These are phyloP conservation scores for Pammene fasciana DNA, from an alignment of 2,888 invertebrate species.

Conservation along the genomic window DNA sequence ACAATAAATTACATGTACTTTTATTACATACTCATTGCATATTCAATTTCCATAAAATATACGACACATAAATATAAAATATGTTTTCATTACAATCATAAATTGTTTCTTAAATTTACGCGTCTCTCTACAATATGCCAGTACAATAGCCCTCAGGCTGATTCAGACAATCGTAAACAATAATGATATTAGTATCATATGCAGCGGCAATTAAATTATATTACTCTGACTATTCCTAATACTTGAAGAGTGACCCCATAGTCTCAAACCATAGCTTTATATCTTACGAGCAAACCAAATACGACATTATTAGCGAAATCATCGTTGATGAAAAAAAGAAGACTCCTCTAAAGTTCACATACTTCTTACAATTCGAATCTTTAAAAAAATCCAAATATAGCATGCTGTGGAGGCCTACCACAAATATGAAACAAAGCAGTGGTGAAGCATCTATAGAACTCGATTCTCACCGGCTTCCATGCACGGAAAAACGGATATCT, in stretches of 20 bases:
- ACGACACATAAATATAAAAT: constrained; percentile 16
- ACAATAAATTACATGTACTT: not conserved
- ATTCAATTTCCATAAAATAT: constrained; percentile 12
- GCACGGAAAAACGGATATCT: too few relatives aligned
- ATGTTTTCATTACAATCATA: constrained; percentile 21
- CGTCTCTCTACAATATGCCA: constrained; percentile 22
- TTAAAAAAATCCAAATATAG: too few relatives aligned
- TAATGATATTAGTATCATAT: constrained; percentile 65
- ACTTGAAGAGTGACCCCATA: not conserved
- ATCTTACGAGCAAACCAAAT: too few relatives aligned
- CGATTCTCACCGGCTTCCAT: too few relatives aligned
- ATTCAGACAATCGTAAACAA: constrained; percentile 65
- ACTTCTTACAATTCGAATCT: too few relatives aligned
- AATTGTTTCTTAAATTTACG: constrained; percentile 30
- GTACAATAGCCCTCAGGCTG: constrained; percentile 49
- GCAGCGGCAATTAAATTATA: constrained; percentile 66
- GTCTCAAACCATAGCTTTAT: too few relatives aligned
- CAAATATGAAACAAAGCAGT: too few relatives aligned
- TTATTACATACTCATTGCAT: not conserved
- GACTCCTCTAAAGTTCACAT: too few relatives aligned
- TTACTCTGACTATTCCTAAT: constrained; percentile 48
- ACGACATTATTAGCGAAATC: too few relatives aligned
- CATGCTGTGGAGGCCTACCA: too few relatives aligned
- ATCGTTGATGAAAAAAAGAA: too few relatives aligned
- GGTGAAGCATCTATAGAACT: too few relatives aligned